Conservation (phyloP, 2,888 invertebrate genomes). For the Nyleta sp. region DNA sequence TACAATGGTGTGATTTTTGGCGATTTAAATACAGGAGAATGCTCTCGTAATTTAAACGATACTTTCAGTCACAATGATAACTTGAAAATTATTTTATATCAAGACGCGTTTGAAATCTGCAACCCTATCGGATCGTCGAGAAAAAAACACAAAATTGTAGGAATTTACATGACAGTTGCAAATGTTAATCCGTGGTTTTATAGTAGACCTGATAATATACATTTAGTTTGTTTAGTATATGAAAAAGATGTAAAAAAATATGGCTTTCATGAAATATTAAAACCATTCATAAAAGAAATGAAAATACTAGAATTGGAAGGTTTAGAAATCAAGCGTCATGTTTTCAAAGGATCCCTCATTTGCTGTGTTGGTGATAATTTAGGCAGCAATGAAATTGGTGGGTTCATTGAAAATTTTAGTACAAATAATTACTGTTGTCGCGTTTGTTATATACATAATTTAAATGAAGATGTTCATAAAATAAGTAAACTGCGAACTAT, state of each 20-base stretch:
- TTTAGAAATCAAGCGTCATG: no score
- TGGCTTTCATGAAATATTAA: neutral
- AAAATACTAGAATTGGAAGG: no score
- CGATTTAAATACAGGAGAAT: constrained; percentile 23
- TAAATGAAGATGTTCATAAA: constrained; percentile 16
- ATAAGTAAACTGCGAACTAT: constrained; percentile 15
- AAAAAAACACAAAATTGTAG: neutral
- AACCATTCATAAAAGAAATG: neutral
- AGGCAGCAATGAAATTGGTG: no score
- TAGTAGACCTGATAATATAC: neutral
- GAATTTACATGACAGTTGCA: neutral
- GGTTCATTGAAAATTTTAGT: no score
- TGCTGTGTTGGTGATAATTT: no score
- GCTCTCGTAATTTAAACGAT: neutral
- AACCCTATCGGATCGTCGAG: no score
- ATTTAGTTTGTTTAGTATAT: neutral
- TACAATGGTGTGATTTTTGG: constrained; percentile 8
- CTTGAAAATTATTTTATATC: neutral
- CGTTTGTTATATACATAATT: constrained; percentile 1
- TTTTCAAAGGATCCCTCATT: no score
- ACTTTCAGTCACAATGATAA: neutral
- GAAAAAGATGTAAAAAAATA: neutral
- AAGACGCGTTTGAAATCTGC: no score
- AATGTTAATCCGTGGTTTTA: neutral
- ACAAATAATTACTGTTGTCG: no score